These are phyloP conservation scores for Mormyrus hasselquistii DNA, from an alignment of 2,797 vertebrate genomes.

Conservation along the genomic window DNA sequence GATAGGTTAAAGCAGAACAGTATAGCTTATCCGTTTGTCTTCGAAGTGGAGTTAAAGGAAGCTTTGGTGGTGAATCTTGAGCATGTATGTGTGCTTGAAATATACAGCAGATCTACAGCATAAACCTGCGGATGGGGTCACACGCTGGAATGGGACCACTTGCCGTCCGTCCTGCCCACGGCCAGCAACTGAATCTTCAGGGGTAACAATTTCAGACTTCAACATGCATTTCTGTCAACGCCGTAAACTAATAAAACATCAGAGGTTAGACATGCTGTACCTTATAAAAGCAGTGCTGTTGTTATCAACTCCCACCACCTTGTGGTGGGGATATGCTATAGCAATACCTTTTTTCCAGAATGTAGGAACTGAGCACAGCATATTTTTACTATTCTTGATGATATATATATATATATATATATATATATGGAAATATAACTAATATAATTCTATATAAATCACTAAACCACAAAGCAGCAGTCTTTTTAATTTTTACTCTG, in stretches of 20 bases:
- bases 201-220: conserved; percentile 26
- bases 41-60: background rate
- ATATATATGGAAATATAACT: too few species aligned
- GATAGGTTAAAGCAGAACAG: background rate
- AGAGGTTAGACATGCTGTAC: conserved; percentile 20
- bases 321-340: conserved; percentile 43
- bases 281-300: conserved; percentile 19
- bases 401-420: background rate
- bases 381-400: background rate
- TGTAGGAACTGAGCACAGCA: background rate
- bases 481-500: background rate
- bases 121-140: background rate
- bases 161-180: conserved; percentile 30
- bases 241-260: conserved; percentile 36
- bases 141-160: conserved; percentile 34
- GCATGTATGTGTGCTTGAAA: background rate
- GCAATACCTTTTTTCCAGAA: background rate
- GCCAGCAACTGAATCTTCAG: conserved; percentile 31
- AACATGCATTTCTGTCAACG: conserved; percentile 33
- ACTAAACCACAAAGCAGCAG: background rate
- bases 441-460: background rate
- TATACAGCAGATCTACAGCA: background rate
- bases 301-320: conserved; percentile 54
- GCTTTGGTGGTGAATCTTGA: background rate
- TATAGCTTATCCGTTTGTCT: background rate